Evolutionary conservation across 2,113 vertebrate genomes (phyloP), one percentile per base, ranked within the genome.

Genomic region (Neomonachus schauinslandi): DNA sequence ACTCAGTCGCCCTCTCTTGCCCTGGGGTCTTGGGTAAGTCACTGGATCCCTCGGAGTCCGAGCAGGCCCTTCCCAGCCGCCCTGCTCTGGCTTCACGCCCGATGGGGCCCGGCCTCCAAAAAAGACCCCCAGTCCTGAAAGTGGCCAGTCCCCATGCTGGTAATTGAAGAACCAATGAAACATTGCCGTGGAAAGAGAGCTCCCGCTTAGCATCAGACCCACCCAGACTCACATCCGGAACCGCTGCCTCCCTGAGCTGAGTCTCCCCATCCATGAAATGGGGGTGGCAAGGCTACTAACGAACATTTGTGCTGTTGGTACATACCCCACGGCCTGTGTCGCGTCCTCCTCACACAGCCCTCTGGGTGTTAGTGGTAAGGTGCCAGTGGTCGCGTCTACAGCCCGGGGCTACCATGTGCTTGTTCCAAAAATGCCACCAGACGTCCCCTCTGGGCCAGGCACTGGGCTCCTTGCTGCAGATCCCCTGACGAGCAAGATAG

Each of bases 341-440:
- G 3, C 15, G 21, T 18, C 10, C 4, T 1, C 19, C 21, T 55
- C 42, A 0, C 46, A 6, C 26, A 2, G 0, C 15, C 7, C 57
- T 21, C 13, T 3, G n/a, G 1, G 7, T 1, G 1, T 1, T 1
- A 18, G 33, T 0, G 1, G 42, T 19, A 0, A n/a, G 2, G 3
- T n/a, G 15, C 71, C 51, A 4, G 2, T 2, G 8, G n/a, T 33
- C 0, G 0, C 0, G 4, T 31, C n/a, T 12, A 0, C 46, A 31
- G 42, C 33, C 42, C 2, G 1, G 7, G 53, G 28, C 22, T 39
- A 0, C 71, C 3, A 2, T 18, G 31, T 13, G 4, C 77, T 33
- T 9, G 24, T 49, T 28, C 36, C 69, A 31, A 2, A 46, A 67
- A 7, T 24, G 12, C 4, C 5, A 21, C 7, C 59, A 53, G 72